These are phyloP conservation scores for Drosophila trapezifrons DNA, from an alignment of 1,140 invertebrate species.

Conservation along the genomic window DNA sequence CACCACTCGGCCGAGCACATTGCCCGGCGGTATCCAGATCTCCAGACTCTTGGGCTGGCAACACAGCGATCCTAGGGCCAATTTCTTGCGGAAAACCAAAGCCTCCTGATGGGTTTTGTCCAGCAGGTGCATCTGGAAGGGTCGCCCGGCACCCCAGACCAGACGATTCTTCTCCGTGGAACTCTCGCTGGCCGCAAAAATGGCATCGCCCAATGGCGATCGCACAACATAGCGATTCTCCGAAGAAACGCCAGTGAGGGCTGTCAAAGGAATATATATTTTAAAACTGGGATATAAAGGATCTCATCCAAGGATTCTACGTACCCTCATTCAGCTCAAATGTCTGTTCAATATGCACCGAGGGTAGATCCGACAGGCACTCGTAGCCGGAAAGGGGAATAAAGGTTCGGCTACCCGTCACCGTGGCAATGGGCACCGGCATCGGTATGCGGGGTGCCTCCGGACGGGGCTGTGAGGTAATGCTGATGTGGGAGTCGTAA, in stretches of 20 bases:
- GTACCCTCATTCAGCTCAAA: conserved; percentile 79
- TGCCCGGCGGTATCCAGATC: conserved; percentile 85
- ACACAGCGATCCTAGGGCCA: conserved; percentile 84
- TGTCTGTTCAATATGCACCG: conserved; percentile 83
- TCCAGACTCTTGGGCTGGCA: conserved; percentile 82
- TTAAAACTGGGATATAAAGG: background rate
- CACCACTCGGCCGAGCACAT: conserved; percentile 84
- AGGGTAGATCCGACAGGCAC: conserved; percentile 75
- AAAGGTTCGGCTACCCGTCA: conserved; percentile 63
- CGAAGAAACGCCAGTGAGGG: conserved; percentile 84
- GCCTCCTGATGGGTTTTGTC: conserved; percentile 88
- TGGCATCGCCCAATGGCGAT: conserved; percentile 86
- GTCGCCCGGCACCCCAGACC: conserved; percentile 86
- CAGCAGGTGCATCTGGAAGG: conserved; percentile 87
- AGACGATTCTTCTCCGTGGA: conserved; percentile 86
- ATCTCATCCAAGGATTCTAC: background rate
- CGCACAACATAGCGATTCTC: conserved; percentile 88
- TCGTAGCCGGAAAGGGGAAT: conserved; percentile 79
- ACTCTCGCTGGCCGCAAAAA: conserved; percentile 87
- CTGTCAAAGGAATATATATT: conserved; percentile 26
- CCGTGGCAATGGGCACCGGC: conserved; percentile 68
- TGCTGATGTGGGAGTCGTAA: conserved; percentile 72
- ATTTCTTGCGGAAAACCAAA: conserved; percentile 85
- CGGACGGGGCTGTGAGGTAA: conserved; percentile 71
- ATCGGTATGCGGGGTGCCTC: conserved; percentile 65